These are phyloP conservation scores for Araneus ventricosus DNA, from an alignment of 1,140 invertebrate genomes.

Conservation along the genomic window DNA sequence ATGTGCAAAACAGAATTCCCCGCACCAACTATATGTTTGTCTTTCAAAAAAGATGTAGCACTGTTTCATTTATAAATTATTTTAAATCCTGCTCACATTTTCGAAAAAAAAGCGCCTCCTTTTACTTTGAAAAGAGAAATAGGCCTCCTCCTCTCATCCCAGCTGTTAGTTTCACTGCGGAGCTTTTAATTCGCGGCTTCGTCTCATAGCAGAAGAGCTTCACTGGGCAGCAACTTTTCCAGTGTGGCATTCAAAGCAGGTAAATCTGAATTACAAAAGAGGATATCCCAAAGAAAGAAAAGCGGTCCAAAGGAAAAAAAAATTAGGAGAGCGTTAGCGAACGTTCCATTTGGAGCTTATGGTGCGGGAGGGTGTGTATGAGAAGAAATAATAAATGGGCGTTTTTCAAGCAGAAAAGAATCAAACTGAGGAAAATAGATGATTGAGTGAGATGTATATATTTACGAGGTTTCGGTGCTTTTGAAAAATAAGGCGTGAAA, in stretches of 20 bases:
- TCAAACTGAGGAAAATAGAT: not conserved
- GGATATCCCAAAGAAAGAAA: not conserved
- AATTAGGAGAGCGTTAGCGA: no score
- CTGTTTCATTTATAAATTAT: no score
- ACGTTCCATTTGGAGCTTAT: not conserved
- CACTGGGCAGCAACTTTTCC: not conserved
- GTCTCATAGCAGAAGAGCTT: not conserved
- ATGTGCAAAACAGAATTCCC: no score
- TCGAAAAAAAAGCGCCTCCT: no score
- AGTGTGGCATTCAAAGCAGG: not conserved
- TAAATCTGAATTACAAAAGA: slow-evolving; percentile 36
- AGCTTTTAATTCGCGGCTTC: not conserved
- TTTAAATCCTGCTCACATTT: no score
- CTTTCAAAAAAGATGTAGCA: no score
- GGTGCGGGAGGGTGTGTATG: not conserved
- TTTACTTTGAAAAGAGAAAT: not conserved
- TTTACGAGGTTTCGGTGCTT: slow-evolving; percentile 22
- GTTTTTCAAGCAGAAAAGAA: not conserved
- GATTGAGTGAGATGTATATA: slow-evolving; percentile 23
- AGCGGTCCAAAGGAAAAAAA: not conserved
- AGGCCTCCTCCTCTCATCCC: not conserved
- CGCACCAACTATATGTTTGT: no score
- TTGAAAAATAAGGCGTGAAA: not conserved
- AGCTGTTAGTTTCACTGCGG: not conserved
- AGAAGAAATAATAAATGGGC: not conserved